Percentiles rank a stretch among this genome's conserved stretches.
Conservation (phyloP, 2,797 vertebrate species). For the Phalanger gymnotis region DNA sequence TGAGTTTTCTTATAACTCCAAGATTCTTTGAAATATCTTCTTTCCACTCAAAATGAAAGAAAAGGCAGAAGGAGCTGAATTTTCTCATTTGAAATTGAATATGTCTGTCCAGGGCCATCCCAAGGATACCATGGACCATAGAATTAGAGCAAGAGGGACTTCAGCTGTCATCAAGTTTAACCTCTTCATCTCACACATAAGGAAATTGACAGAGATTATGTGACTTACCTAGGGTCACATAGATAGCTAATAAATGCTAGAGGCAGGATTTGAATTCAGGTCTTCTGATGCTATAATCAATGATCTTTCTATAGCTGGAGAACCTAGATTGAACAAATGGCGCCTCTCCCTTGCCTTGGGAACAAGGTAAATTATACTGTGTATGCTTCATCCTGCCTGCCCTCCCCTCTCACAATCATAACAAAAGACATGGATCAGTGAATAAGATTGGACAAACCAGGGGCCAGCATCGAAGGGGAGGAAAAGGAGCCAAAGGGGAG, state of each 20-base stretch:
- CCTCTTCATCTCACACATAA: not conserved
- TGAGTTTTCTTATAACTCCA: not conserved
- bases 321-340: not conserved
- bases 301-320: not conserved
- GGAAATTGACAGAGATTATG: not conserved
- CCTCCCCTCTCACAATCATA: not conserved
- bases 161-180: not conserved
- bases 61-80: not conserved
- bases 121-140: not conserved
- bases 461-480: not conserved
- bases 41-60: not conserved
- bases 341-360: not conserved
- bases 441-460: slow-evolving; percentile 7
- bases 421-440: not conserved
- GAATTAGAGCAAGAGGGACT: not conserved
- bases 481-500: not conserved
- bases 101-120: not conserved
- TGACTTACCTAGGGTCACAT: not conserved
- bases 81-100: not conserved
- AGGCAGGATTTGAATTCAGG: not conserved
- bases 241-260: not conserved
- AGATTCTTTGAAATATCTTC: not conserved
- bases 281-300: not conserved
- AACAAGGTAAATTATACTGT: not conserved
- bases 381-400: not conserved